Evolutionary conservation across 2,113 vertebrate species (phyloP).

Genomic region (Gymnocephalus cernua): DNA sequence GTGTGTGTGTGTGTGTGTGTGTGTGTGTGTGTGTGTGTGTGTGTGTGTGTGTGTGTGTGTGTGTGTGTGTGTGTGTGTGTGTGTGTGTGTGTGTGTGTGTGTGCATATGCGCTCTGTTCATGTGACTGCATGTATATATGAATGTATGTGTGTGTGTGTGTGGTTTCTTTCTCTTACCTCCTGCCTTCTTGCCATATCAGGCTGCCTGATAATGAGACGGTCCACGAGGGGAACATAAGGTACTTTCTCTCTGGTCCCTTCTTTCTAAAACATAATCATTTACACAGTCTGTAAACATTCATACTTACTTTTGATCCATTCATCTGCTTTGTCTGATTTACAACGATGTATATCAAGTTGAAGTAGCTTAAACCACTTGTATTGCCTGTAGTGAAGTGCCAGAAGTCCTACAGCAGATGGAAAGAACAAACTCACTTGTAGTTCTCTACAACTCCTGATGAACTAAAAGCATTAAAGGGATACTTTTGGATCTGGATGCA

Average conservation of each 20-base stretch:
- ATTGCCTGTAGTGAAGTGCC: background rate
- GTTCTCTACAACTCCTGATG: background rate
- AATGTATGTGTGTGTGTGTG: conserved; percentile 41
- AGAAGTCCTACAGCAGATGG: background rate
- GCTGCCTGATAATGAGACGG: conserved; percentile 86
- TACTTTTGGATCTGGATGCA: too few relatives aligned
- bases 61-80: conserved; percentile 48
- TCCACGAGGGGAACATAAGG: conserved; percentile 86
- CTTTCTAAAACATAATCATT: conserved; percentile 30
- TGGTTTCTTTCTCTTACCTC: conserved; percentile 63
- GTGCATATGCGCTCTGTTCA: background rate
- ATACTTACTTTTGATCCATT: background rate
- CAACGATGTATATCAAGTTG: background rate
- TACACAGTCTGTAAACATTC: background rate
- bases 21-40: conserved; percentile 49
- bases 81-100: conserved; percentile 49
- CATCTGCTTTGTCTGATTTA: background rate
- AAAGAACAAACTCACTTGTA: background rate
- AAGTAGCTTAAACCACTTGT: background rate
- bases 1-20: conserved; percentile 48
- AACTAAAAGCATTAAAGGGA: background rate
- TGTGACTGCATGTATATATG: conserved; percentile 10
- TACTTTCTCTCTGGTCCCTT: conserved; percentile 78
- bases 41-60: conserved; percentile 48
- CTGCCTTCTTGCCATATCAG: conserved; percentile 83